Conservation (phyloP, 2,113 vertebrate genomes). For the Copsychus sechellarum region DNA sequence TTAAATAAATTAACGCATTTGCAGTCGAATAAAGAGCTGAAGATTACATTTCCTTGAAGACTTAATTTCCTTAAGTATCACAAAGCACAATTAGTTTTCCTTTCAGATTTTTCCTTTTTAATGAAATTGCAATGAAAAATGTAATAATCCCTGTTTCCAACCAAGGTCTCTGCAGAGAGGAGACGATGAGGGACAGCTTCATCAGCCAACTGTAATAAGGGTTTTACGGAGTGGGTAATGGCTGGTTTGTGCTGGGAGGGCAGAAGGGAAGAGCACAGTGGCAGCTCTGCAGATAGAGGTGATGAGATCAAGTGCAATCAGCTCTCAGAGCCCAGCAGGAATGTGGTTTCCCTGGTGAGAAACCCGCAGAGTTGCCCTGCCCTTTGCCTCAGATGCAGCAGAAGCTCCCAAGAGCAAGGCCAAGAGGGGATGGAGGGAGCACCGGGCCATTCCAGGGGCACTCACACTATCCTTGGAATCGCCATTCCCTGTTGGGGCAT, state of each 20-base stretch:
- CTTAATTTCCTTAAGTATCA: constrained; percentile 57
- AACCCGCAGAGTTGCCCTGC: rapidly evolving
- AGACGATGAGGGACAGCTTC: not conserved
- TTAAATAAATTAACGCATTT: constrained; percentile 57
- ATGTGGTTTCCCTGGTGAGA: rapidly evolving
- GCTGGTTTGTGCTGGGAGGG: not conserved
- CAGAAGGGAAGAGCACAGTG: not conserved
- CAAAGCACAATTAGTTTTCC: constrained; percentile 51
- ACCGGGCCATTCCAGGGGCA: rapidly evolving
- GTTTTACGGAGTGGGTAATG: not conserved
- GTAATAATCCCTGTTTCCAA: not conserved
- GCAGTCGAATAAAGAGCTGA: constrained; percentile 44
- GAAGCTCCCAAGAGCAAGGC: not conserved
- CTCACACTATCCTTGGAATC: rapidly evolving
- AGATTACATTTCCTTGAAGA: constrained; percentile 63
- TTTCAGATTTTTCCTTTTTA: constrained; percentile 21
- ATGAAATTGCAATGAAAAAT: constrained; percentile 42
- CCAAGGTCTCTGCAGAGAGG: not conserved
- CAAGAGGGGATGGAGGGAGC: not conserved
- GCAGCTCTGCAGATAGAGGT: not conserved
- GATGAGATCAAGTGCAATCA: rapidly evolving
- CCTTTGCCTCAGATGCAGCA: rapidly evolving
- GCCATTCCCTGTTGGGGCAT: rapidly evolving
- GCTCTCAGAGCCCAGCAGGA: not conserved
- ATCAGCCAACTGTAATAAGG: not conserved